Percentiles rank a stretch among this genome's conserved stretches.
These are phyloP conservation scores for Thunnus thynnus DNA, from an alignment of 2,113 vertebrate species.

Conservation along the genomic window DNA sequence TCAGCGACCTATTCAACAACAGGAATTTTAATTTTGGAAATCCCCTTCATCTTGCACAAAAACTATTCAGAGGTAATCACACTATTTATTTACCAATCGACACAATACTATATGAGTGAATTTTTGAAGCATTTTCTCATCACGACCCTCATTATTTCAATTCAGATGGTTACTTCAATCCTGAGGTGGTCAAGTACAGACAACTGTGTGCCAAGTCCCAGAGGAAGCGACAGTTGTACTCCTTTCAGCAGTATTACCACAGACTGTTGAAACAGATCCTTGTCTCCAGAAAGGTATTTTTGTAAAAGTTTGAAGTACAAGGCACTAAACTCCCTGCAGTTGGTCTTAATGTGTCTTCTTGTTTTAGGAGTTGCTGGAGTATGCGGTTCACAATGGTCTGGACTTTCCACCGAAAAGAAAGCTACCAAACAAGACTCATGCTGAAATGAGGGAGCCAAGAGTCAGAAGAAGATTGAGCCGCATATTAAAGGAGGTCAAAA, in stretches of 20 bases:
- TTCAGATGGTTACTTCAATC: conserved; percentile 96
- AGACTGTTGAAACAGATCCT: conserved; percentile 94
- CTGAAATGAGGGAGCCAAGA: conserved; percentile 90
- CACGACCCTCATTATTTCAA: not conserved
- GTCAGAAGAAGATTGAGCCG: conserved; percentile 90
- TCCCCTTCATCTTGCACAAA: conserved; percentile 94
- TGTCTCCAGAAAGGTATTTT: conserved; percentile 92
- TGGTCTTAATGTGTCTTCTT: conserved; percentile 1
- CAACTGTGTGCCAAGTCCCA: conserved; percentile 95
- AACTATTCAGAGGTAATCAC: conserved; percentile 92
- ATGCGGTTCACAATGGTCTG: conserved; percentile 90
- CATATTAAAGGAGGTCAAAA: conserved; percentile 94
- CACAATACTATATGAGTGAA: not conserved
- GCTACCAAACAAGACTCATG: conserved; percentile 77
- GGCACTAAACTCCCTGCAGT: not conserved
- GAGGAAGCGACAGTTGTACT: conserved; percentile 91
- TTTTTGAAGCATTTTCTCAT: not conserved
- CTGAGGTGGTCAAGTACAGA: conserved; percentile 96
- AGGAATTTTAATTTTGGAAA: conserved; percentile 95
- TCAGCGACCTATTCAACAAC: conserved; percentile 89
- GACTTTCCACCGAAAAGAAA: conserved; percentile 86
- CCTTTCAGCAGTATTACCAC: conserved; percentile 97
- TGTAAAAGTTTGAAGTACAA: not conserved
- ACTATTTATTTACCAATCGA: not conserved
- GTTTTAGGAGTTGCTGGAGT: conserved; percentile 90